Evolutionary conservation across 2,113 vertebrate genomes (phyloP), one percentile per base, ranked within the genome.

Genomic region (Triplophysa rosa): DNA sequence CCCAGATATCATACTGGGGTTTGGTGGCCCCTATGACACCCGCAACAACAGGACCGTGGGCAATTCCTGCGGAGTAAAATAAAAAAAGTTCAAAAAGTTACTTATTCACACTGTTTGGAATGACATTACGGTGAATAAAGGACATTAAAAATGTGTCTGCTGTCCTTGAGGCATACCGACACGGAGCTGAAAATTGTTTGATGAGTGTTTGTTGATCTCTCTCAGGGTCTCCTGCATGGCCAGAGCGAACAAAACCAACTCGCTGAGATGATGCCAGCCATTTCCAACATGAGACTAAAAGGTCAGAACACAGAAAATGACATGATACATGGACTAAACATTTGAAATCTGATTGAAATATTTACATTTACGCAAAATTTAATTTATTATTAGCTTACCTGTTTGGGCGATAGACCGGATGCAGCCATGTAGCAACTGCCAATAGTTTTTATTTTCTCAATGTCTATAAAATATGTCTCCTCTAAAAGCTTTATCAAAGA

Each of bases 371-470:
- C 11, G 10, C 42, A 11, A 12, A 14, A 10, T 7, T 24, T 14
- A 49, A 49, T 49, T 2, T 16, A 14, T 13, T n/a, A 8, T 17
- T 16, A 19, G 6, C 29, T 47, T 91, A 96, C 97, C 95, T 97
- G 94, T 85, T 80, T 94, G 2, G 97, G 96, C 71, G 96, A 97
- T 67, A 98, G 90, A 86, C 97, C 97, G 26, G 97, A 99, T 8
- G 97, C 96, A 0, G 96, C 96, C 97, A 98, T 98, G 88, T 98
- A 99, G 3, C 96, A 98, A 84, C 97, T 98, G 58, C 97, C 97
- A 26, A 98, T 98, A 0, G 96, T 98, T 92, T 99, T 99, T 69
- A 99, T 98, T 90, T 98, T 99, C 92, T 99, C 97, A 81, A 99
- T 97, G 52, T 95, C 95, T 85, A 95, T 92, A 89, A 98, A 98